phyloP scores from a whole-genome alignment of 2,113 vertebrate species.

The Spizaetus ornatus region DNA sequence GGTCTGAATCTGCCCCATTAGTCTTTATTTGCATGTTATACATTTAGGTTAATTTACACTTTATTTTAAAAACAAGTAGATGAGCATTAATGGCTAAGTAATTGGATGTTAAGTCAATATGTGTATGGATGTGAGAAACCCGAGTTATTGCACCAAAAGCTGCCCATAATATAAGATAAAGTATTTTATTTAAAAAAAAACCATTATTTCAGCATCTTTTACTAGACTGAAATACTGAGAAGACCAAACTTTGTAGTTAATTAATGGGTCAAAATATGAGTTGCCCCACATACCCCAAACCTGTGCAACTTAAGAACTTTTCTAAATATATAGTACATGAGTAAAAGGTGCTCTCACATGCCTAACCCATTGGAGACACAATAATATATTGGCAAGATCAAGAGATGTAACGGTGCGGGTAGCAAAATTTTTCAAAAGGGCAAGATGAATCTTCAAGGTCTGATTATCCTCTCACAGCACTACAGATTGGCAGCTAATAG shows the following conservation, averaged over 20 bases:
- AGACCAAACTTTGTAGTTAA: background rate
- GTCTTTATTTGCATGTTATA: background rate
- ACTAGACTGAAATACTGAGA: background rate
- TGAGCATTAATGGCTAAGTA: background rate
- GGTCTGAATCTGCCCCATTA: background rate
- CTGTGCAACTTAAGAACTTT: background rate
- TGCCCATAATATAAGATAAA: background rate
- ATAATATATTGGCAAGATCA: background rate
- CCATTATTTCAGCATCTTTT: background rate
- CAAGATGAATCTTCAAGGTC: background rate
- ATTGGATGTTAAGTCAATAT: background rate
- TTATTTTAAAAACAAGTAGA: background rate
- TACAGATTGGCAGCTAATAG: conserved; percentile 21
- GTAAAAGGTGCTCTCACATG: background rate
- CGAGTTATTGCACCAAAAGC: background rate
- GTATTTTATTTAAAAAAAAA: background rate
- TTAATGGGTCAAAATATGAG: background rate
- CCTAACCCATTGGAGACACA: background rate
- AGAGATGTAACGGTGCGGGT: background rate
- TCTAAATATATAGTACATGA: background rate
- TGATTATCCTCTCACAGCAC: conserved; percentile 5
- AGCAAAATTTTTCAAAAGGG: background rate
- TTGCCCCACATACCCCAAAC: background rate
- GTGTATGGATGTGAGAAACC: background rate
- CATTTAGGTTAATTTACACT: background rate